Evolutionary conservation across 2,888 invertebrate species (phyloP).

Genomic region (Ypsolopha scabrella): DNA sequence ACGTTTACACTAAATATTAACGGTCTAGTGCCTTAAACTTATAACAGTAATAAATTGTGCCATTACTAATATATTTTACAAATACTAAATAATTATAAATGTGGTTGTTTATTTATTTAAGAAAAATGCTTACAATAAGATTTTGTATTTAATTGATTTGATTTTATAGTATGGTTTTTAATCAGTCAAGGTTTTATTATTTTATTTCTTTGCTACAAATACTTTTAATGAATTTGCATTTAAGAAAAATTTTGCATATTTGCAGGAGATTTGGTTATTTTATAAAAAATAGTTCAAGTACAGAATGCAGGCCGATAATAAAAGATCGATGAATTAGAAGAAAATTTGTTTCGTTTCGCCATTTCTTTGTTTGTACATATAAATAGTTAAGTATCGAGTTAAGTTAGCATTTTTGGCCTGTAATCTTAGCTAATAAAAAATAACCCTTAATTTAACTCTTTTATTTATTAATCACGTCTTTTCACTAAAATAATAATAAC

Average conservation of each 20-base stretch:
- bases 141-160: neutral
- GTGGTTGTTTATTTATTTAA: constrained; percentile 5
- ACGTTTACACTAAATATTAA: neutral
- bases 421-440: constrained; percentile 55
- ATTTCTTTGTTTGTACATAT: constrained; percentile 25
- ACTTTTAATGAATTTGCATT: neutral
- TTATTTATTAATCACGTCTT: neutral
- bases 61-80: constrained; percentile 38
- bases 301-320: too few species aligned
- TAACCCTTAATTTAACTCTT: constrained; percentile 11
- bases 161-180: neutral
- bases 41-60: constrained; percentile 36
- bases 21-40: constrained; percentile 42
- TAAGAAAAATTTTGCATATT: neutral
- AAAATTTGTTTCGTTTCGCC: neutral
- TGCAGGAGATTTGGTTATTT: too few species aligned
- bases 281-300: too few species aligned
- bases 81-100: constrained; percentile 2
- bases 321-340: too few species aligned
- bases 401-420: constrained; percentile 33
- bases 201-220: neutral
- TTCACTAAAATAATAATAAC: too few species aligned
- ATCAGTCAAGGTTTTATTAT: neutral
- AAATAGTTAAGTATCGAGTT: constrained; percentile 21
- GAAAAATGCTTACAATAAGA: neutral